Conservation (phyloP, 1,140 invertebrate genomes). For the Drosophila kohkoa region DNA sequence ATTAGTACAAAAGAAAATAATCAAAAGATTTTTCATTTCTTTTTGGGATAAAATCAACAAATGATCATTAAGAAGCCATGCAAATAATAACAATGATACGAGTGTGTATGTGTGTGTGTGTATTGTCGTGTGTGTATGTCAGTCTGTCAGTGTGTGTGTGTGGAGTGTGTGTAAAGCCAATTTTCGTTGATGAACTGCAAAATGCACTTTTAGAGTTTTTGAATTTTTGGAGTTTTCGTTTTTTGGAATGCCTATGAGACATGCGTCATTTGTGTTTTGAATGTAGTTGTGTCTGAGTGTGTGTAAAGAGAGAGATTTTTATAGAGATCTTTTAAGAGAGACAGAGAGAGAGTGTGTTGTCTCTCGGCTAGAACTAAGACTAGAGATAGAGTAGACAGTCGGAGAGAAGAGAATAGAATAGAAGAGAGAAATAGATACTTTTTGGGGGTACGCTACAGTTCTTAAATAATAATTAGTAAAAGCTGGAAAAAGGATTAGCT, state of each 20-base stretch:
- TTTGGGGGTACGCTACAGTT: constrained; percentile 20
- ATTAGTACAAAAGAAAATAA: constrained; percentile 56
- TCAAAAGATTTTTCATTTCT: constrained; percentile 22
- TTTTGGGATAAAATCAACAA: constrained; percentile 42
- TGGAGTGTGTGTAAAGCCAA: constrained; percentile 18
- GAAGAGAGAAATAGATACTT: constrained; percentile 21
- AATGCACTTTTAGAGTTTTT: constrained; percentile 12
- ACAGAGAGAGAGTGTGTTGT: constrained; percentile 2
- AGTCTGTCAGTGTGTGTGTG: constrained; percentile 14
- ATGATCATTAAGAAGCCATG: constrained; percentile 75
- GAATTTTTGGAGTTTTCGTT: constrained; percentile 4
- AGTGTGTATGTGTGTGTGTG: constrained; percentile 20
- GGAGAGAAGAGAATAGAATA: constrained; percentile 26
- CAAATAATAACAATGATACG: constrained; percentile 61
- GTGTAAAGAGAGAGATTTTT: constrained; percentile 36
- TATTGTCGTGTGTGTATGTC: constrained; percentile 15
- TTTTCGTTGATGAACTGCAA: constrained; percentile 15
- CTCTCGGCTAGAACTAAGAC: constrained; percentile 38
- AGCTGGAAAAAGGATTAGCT: constrained; percentile 45
- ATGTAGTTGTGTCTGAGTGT: constrained; percentile 17
- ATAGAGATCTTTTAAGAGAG: background rate
- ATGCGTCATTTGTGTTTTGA: constrained; percentile 25
- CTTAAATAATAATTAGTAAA: constrained; percentile 42
- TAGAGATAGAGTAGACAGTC: constrained; percentile 17
- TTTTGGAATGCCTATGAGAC: constrained; percentile 2